These are phyloP conservation scores for Himalopsyche japonica DNA, from an alignment of 2,888 invertebrate genomes.

Conservation along the genomic window DNA sequence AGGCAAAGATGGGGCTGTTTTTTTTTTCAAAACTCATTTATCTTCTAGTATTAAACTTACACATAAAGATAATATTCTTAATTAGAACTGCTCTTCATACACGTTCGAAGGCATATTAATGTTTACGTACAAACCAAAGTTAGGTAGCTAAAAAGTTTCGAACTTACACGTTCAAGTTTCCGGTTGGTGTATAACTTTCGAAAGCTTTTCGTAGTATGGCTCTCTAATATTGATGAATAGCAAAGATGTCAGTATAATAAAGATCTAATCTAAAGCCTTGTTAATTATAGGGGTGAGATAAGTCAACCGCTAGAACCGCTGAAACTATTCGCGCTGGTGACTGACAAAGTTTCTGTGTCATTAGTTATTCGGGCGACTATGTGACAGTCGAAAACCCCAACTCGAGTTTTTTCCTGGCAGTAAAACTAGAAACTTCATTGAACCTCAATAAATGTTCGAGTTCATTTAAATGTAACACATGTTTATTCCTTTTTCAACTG, in stretches of 20 bases:
- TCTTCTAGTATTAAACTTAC: too few species aligned
- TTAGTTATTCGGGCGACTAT: neutral
- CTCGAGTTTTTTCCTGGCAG: too few species aligned
- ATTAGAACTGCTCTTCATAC: too few species aligned
- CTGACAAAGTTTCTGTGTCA: neutral
- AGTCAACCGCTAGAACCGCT: neutral
- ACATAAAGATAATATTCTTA: too few species aligned
- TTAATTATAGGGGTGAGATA: neutral
- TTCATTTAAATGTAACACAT: too few species aligned
- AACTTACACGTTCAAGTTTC: neutral
- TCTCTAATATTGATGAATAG: neutral
- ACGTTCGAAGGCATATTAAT: neutral
- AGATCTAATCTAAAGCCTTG: neutral
- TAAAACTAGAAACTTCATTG: too few species aligned
- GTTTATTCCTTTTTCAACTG: too few species aligned
- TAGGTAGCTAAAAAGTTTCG: neutral
- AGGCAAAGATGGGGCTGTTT: too few species aligned
- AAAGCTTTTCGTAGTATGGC: neutral
- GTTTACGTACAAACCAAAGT: neutral
- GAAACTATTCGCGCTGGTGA: neutral
- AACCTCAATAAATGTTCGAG: too few species aligned
- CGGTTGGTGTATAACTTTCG: neutral
- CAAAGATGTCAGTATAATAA: neutral
- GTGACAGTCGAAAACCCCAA: neutral
- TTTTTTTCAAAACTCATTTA: too few species aligned